phyloP scores from a whole-genome alignment of 2,888 invertebrate genomes.

The Rhingia campestris region DNA sequence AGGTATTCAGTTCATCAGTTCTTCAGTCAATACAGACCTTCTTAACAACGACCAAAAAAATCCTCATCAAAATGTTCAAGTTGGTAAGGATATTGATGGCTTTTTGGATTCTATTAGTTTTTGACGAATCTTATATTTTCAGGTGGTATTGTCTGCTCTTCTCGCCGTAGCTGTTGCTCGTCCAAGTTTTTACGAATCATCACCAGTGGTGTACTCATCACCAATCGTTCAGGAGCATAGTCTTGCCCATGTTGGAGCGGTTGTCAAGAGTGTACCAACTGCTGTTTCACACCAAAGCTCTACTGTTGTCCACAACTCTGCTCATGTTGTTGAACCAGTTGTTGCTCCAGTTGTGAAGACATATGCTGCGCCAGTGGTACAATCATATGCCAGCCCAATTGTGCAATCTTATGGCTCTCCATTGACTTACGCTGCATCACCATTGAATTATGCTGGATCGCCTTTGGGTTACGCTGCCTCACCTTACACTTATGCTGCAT shows the following conservation, averaged over 20 bases:
- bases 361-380: constrained; percentile 73
- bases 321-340: constrained; percentile 79
- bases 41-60: not conserved
- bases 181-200: constrained; percentile 75
- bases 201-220: constrained; percentile 77
- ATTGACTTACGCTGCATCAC: constrained; percentile 70
- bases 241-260: constrained; percentile 78
- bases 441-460: constrained; percentile 21
- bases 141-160: constrained; percentile 80
- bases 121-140: not conserved
- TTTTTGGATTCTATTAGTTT: not conserved
- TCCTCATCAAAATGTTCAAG: constrained; percentile 49
- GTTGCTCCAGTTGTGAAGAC: constrained; percentile 78
- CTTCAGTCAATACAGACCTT: constrained; percentile 7
- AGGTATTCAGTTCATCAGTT: not conserved
- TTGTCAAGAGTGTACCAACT: constrained; percentile 82
- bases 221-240: constrained; percentile 79
- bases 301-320: constrained; percentile 83
- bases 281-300: constrained; percentile 83
- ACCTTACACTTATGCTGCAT: constrained; percentile 75
- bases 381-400: constrained; percentile 55
- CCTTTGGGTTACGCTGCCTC: constrained; percentile 52
- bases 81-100: constrained; percentile 25
- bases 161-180: constrained; percentile 80
- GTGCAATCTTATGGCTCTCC: constrained; percentile 13